Base-by-base conservation (phyloP, 2,113 vertebrate genomes). In the Regulus satrapa region DNA sequence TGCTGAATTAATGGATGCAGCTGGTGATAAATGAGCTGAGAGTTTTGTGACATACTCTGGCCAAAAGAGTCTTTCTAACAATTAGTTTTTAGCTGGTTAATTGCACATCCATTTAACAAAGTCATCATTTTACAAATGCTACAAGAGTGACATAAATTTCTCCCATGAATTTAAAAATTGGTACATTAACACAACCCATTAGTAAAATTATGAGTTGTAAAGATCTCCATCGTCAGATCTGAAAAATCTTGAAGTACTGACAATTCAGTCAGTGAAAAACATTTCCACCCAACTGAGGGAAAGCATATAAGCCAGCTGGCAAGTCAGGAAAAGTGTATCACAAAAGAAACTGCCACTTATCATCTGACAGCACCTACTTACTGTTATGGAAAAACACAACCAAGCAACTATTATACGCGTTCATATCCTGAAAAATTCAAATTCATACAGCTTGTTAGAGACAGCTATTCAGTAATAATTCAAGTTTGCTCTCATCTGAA, bases 71-170 rank as follows among this genome's bases (percentile, higher is more conserved):
- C 95, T 97, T 96, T 94, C 85, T 96, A 97, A 97, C 94, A 91
- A 97, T 97, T 93, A 95, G 94, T 97, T 97, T 96, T 97, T 95
- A 96, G 91, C 77, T 85, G 76, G 76, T 88, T 98, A 98, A 98
- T 97, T 97, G 96, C 93, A 85, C 82, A 94, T 94, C 96, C 96
- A 97, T 98, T 96, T 97, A 97, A 97, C 80, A 97, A 97, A 97
- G 95, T 92, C 90, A 96, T 98, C 93, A 95, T 96, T 98, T 97
- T 92, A 94, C 81, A 97, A 97, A 97, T 94, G 83, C 74, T 95
- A 96, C 95, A 92, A 94, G n/a, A 92, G 54, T 92, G 93, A 97
- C 95, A 97, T 95, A 94, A 95, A 97, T 96, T 97, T 91, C 86
- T 96, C 72, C 89, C 95, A 82, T 92, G 95, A 90, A 92, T 95